Percentiles rank a stretch among this genome's conserved stretches.
Evolutionary conservation across 1,140 invertebrate genomes (phyloP).

Genomic region (Lordiphosa collinella): DNA sequence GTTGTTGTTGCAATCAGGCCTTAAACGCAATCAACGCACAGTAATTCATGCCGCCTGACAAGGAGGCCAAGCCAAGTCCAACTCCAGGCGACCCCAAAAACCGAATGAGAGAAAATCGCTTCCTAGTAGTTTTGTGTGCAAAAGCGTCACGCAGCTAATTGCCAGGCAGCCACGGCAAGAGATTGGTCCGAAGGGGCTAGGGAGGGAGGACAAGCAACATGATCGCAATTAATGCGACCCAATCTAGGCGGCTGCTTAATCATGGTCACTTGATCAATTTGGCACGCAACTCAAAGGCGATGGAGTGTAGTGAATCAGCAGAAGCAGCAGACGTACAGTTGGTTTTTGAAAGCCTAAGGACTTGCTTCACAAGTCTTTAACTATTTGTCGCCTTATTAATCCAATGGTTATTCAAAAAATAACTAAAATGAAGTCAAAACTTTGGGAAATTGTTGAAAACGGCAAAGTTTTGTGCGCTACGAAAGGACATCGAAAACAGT

Average conservation of each 20-base stretch:
- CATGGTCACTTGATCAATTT: conserved; percentile 50
- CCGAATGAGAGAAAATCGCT: conserved; percentile 24
- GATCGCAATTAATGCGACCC: conserved; percentile 63
- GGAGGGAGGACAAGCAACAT: conserved; percentile 33
- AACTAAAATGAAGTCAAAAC: no score
- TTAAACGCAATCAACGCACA: conserved; percentile 76
- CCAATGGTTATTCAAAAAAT: no score
- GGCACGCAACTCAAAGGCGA: conserved; percentile 29
- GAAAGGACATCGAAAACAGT: no score
- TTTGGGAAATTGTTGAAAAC: no score
- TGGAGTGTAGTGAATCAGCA: not conserved
- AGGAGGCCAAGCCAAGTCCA: conserved; percentile 18
- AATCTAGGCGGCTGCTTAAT: conserved; percentile 29
- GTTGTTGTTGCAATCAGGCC: conserved; percentile 62
- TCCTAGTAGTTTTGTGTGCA: conserved; percentile 18
- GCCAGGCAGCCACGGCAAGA: conserved; percentile 2
- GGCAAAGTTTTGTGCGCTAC: no score
- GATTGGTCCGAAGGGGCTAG: not conserved
- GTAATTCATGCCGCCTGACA: conserved; percentile 67
- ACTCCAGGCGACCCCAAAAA: conserved; percentile 10
- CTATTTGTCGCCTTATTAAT: no score
- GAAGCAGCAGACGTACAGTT: not conserved
- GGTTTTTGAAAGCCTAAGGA: no score
- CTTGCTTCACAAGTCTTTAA: no score
- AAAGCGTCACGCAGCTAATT: conserved; percentile 62